phyloP scores from a whole-genome alignment of 2,113 vertebrate species.

The Sceloporus tristichus region DNA sequence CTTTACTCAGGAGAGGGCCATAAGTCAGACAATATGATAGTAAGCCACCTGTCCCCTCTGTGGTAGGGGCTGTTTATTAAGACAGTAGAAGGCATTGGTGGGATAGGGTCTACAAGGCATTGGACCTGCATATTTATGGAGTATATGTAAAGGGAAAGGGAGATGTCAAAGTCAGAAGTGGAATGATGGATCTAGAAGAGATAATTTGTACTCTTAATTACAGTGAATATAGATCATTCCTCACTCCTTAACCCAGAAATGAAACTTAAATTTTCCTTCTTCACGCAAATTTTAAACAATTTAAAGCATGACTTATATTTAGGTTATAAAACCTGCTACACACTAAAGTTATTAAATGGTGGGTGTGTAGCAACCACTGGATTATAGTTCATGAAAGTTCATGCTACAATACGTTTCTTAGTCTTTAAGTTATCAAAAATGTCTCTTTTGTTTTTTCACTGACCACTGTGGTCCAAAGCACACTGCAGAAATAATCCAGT shows the following conservation, averaged over 20 bases:
- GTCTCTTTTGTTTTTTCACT: background rate
- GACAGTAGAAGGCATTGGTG: constrained; percentile 58
- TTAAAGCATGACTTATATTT: background rate
- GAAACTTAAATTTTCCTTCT: constrained; percentile 16
- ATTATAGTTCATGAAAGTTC: background rate
- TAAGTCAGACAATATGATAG: constrained; percentile 64
- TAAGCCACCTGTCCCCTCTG: constrained; percentile 69
- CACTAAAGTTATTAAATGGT: background rate
- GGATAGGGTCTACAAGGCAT: constrained; percentile 34
- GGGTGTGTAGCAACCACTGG: background rate
- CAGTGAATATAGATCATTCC: constrained; percentile 1
- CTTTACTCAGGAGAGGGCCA: constrained; percentile 76
- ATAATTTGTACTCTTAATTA: background rate
- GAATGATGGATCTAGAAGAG: constrained; percentile 23
- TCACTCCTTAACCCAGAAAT: background rate
- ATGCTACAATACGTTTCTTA: background rate
- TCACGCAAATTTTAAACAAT: constrained; percentile 32
- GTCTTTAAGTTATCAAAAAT: background rate
- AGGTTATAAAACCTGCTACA: background rate
- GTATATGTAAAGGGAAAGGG: constrained; percentile 12
- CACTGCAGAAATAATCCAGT: too few relatives aligned
- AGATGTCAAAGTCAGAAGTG: constrained; percentile 28
- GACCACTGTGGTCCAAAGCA: too few relatives aligned
- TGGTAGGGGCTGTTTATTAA: constrained; percentile 67
- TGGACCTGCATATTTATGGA: constrained; percentile 7